Percentiles rank a stretch among this genome's conserved stretches.
Conservation (phyloP, 2,888 invertebrate genomes). For the Conops quadrifasciatus region DNA sequence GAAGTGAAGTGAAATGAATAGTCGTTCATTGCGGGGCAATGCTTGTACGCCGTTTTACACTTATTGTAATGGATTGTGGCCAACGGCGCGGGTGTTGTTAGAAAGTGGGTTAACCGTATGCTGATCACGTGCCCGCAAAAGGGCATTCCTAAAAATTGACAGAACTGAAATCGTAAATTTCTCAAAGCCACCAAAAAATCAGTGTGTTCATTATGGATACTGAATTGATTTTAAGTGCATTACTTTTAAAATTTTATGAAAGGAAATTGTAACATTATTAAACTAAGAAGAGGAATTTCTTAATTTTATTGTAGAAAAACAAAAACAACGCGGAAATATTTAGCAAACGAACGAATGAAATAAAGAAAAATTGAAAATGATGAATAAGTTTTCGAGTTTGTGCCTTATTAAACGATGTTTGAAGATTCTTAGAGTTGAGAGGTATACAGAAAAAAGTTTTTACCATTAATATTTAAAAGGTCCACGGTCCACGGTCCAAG, state of each 20-base stretch:
- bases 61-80: neutral
- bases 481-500: too few relatives aligned
- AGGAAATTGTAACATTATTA: neutral
- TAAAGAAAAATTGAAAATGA: too few relatives aligned
- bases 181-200: too few relatives aligned
- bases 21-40: too few relatives aligned
- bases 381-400: too few relatives aligned
- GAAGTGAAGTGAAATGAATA: too few relatives aligned
- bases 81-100: slow-evolving; percentile 30
- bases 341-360: slow-evolving; percentile 12
- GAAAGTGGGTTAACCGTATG: slow-evolving; percentile 40
- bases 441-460: too few relatives aligned
- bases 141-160: slow-evolving; percentile 28
- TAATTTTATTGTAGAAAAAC: neutral
- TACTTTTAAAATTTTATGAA: neutral
- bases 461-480: too few relatives aligned
- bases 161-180: neutral
- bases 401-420: too few relatives aligned
- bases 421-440: too few relatives aligned
- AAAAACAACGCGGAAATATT: too few relatives aligned
- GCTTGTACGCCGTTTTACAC: neutral
- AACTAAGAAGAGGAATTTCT: neutral
- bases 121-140: slow-evolving; percentile 36
- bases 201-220: neutral
- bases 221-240: neutral